Base-by-base conservation (phyloP, 2,888 invertebrate genomes). In the Xylota segnis region DNA sequence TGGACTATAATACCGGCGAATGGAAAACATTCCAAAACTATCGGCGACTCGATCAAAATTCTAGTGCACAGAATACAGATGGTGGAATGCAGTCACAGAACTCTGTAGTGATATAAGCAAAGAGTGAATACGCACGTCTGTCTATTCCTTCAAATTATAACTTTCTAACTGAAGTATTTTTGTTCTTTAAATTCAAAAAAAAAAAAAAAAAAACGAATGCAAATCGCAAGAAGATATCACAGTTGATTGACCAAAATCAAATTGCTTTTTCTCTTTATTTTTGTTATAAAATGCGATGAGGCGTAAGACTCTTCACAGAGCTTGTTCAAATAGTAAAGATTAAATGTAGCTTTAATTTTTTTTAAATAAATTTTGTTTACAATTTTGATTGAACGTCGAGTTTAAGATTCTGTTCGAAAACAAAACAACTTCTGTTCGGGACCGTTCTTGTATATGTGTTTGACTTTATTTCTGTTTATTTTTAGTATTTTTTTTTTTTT, bases 1-100 rank as follows among this genome's bases (percentile, higher is more conserved):
- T 99, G 97, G 99, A 99, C 93, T 99, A 99, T 93, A 97, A 97
- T 90, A 98, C 97, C 70, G 99, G 99, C 32, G 98, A 99, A 91
- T 99, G 98, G 98, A 98, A 98, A 91, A 94, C 96, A 89, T 96
- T 98, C 89, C 97, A 98, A 92, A 98, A 98, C 90, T 96, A 96
- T 91, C 94, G 97, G 78, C 95, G 96, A 77, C 94, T 96, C 88
- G 96, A 95, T 88, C 92, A 92, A 88, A 79, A 84, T 66, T 66
- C 87, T 79, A 90, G 88, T 71, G 88, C 90, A 58, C 88, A 88
- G 54, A 88, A 83, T 52, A 79, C 88, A 40, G 86, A 87, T 63
- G 87, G 88, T 59, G 89, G 88, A 54, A 89, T 89, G 88, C 90
- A 90, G 83, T 83, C 90, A 54, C 90, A 90, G 87, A 91, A 90